A percentile compares a stretch with the other conserved stretches of the same genome.
phyloP scores from a whole-genome alignment of 2,888 invertebrate species.

The Callinectes sapidus region DNA sequence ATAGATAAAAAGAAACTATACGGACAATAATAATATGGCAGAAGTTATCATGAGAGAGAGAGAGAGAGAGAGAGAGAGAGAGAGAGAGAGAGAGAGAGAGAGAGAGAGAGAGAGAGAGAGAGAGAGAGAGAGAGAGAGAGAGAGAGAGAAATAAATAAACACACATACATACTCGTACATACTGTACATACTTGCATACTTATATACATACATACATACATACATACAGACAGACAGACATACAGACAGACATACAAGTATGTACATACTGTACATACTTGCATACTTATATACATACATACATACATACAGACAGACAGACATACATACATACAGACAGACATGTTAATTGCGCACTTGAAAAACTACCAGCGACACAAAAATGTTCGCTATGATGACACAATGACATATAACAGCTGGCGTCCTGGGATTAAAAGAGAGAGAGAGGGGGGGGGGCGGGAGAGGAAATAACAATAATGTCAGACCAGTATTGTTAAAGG shows the following conservation, averaged over 20 bases:
- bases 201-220: no score
- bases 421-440: not conserved
- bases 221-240: no score
- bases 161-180: no score
- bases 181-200: no score
- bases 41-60: no score
- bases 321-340: not conserved
- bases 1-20: not conserved
- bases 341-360: not conserved
- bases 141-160: not conserved
- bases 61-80: slow-evolving; percentile 37
- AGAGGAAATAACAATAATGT: not conserved
- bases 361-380: not conserved
- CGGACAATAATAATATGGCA: no score
- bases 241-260: no score
- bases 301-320: not conserved
- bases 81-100: slow-evolving; percentile 42
- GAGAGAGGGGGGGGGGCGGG: not conserved
- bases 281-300: no score
- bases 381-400: not conserved
- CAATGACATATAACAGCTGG: not conserved
- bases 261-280: no score
- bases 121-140: slow-evolving; percentile 33
- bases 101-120: slow-evolving; percentile 25
- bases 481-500: not conserved